These are phyloP conservation scores for Anguilla megastoma DNA, from an alignment of 2,797 vertebrate genomes.

Conservation along the genomic window DNA sequence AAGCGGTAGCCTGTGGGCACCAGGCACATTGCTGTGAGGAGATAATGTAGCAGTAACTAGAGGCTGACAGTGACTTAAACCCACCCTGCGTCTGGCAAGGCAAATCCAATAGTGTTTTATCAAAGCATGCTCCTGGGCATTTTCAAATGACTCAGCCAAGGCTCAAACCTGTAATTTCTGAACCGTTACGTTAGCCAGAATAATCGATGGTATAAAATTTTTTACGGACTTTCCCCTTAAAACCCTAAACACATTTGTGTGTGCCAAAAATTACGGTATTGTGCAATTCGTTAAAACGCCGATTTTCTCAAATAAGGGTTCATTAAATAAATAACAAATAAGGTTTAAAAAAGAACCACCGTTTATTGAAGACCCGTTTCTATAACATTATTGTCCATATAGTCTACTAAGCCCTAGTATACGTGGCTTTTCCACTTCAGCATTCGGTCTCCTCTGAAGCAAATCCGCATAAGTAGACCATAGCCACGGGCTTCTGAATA, in stretches of 20 bases:
- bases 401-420: neutral
- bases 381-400: neutral
- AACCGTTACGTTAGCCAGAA: neutral
- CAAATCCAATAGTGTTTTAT: neutral
- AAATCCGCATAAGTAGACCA: neutral
- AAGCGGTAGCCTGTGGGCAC: neutral
- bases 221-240: neutral
- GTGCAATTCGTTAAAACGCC: neutral
- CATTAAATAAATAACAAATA: neutral
- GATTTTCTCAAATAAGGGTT: neutral
- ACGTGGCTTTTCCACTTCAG: constrained; percentile 17
- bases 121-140: neutral
- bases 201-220: neutral
- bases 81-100: neutral
- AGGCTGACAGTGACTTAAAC: constrained; percentile 11
- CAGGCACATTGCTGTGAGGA: neutral
- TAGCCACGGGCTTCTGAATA: constrained; percentile 5
- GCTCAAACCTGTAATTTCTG: neutral
- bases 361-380: neutral
- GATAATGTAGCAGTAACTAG: neutral
- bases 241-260: neutral
- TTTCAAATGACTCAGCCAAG: neutral
- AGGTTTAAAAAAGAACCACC: neutral
- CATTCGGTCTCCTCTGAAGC: constrained; percentile 2
- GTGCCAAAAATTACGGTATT: neutral